Evolutionary conservation across 2,888 invertebrate genomes (phyloP).

Genomic region (Andrena flavipes): DNA sequence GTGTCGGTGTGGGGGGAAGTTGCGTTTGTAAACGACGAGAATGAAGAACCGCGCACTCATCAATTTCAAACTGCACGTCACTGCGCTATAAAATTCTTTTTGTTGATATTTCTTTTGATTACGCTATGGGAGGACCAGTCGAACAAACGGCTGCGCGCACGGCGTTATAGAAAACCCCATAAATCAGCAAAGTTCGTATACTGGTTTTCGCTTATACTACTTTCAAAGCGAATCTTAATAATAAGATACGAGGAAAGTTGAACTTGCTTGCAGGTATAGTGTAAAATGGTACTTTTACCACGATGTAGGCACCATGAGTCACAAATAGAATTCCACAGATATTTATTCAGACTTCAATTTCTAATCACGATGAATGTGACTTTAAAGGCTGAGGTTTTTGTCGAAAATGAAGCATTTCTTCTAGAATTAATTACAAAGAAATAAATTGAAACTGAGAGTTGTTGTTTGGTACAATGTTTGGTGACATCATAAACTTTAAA

Average conservation of each 20-base stretch:
- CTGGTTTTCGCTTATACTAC: neutral
- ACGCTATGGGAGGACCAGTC: too few relatives aligned
- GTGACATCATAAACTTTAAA: too few relatives aligned
- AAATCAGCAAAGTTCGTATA: conserved; percentile 7
- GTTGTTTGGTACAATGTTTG: too few relatives aligned
- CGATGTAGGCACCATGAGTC: neutral
- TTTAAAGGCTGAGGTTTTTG: neutral
- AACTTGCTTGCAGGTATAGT: conserved; percentile 2
- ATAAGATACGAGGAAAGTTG: conserved; percentile 18
- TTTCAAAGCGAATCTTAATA: neutral
- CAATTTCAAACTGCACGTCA: neutral
- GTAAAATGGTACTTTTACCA: neutral
- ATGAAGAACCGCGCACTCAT: conserved; percentile 12
- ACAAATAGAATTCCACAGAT: conserved; percentile 16
- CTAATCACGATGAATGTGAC: neutral
- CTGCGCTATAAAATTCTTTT: neutral
- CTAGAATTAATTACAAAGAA: too few relatives aligned
- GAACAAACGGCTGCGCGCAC: too few relatives aligned
- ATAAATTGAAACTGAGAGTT: too few relatives aligned
- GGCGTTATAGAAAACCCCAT: neutral
- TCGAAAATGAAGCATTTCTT: too few relatives aligned
- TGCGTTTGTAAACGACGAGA: neutral
- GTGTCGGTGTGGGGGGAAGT: neutral
- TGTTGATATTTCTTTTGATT: neutral
- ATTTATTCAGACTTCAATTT: conserved; percentile 1